A percentile compares a stretch with the other conserved stretches of the same genome.
Conservation (phyloP, 2,797 vertebrate genomes). For the Oreochromis mossambicus region DNA sequence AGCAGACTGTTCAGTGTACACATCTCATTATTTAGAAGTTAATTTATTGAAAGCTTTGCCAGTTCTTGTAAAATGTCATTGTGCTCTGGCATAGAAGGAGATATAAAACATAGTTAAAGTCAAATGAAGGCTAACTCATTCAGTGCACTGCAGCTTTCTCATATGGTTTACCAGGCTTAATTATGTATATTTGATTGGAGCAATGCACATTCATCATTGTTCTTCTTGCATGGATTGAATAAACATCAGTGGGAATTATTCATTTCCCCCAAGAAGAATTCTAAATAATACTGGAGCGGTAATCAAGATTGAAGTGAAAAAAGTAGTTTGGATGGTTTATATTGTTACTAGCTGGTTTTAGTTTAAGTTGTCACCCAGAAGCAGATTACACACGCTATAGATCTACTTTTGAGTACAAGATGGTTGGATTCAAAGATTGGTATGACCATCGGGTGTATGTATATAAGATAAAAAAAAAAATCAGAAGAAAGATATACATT, state of each 20-base stretch:
- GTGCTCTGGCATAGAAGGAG: not conserved
- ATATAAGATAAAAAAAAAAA: not conserved
- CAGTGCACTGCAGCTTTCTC: not conserved
- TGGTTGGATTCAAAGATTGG: not conserved
- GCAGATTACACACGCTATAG: not conserved
- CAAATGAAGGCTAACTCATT: not conserved
- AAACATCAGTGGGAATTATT: not conserved
- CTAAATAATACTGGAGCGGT: accelerated
- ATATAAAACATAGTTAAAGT: not conserved
- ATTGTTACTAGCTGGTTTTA: not conserved
- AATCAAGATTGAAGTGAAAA: not conserved
- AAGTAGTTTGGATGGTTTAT: not conserved
- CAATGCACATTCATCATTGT: slow-evolving; percentile 1
- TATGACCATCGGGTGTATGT: not conserved
- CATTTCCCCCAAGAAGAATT: not conserved
- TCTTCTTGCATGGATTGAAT: not conserved
- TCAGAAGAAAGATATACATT: not conserved
- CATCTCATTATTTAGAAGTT: slow-evolving; percentile 4
- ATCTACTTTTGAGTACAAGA: not conserved
- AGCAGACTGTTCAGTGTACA: not conserved
- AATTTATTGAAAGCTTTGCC: slow-evolving; percentile 28
- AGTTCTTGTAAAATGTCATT: not conserved
- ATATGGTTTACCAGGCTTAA: not conserved
- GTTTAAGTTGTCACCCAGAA: not conserved
- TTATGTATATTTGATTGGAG: slow-evolving; percentile 12